phyloP scores from a whole-genome alignment of 2,113 vertebrate genomes.

The Lepus timidus region DNA sequence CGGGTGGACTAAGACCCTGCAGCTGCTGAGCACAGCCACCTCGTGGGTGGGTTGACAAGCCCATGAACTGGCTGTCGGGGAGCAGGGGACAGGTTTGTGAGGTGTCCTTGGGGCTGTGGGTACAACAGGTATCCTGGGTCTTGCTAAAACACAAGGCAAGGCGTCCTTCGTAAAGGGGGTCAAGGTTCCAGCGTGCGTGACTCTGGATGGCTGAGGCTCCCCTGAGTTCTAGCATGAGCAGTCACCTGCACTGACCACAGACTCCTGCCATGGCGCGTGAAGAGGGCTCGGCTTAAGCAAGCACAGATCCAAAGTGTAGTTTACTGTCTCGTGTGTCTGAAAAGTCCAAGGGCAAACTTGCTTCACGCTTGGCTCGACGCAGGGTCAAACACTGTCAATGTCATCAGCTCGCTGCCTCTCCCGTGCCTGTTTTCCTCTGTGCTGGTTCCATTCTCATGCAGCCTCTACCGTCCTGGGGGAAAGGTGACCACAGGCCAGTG shows the following conservation, averaged over 20 bases:
- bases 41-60: neutral
- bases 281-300: neutral
- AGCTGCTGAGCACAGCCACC: neutral
- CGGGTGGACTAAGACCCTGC: too few relatives aligned
- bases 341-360: neutral
- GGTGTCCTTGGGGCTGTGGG: neutral
- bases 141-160: neutral
- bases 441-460: neutral
- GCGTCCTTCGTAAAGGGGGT: neutral
- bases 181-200: neutral
- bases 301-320: constrained; percentile 9
- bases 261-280: neutral
- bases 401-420: neutral
- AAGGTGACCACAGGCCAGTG: neutral
- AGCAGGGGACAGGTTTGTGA: neutral
- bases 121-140: neutral
- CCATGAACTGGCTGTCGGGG: neutral
- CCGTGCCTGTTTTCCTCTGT: neutral
- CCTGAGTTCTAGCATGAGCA: neutral
- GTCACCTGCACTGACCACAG: neutral
- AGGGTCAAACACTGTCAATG: neutral
- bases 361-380: neutral
- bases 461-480: neutral
- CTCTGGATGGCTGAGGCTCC: neutral
- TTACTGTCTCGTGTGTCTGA: neutral